A percentile compares a stretch with the other conserved stretches of the same genome.
Conservation (phyloP, 2,797 vertebrate species). For the Spizella passerina region DNA sequence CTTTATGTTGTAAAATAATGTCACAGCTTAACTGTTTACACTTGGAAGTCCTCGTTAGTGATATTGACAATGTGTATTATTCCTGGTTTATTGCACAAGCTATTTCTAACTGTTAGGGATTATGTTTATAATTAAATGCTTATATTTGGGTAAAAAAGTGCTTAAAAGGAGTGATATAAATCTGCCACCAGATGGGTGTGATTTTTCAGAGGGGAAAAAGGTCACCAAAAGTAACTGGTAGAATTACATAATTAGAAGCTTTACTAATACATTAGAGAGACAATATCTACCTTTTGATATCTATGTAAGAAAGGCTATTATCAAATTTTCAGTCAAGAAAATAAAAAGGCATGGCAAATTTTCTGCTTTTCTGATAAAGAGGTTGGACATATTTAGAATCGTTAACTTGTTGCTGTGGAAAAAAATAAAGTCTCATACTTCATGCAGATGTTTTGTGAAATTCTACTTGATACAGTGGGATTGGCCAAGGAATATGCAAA, state of each 20-base stretch:
- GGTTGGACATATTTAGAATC: background rate
- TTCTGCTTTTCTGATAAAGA: background rate
- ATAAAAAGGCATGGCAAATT: background rate
- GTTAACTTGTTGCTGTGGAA: background rate
- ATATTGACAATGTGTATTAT: background rate
- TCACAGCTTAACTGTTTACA: background rate
- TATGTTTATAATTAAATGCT: background rate
- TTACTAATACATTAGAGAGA: background rate
- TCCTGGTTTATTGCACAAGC: background rate
- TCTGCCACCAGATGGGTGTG: background rate
- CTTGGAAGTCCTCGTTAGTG: background rate
- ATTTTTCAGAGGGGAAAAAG: background rate
- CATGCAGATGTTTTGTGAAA: background rate
- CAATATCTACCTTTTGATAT: background rate
- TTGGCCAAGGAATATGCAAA: background rate
- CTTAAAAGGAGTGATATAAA: background rate
- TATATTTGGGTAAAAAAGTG: background rate
- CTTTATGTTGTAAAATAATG: background rate
- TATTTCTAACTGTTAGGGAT: background rate
- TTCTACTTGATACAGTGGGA: background rate
- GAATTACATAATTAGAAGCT: background rate
- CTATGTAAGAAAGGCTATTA: background rate
- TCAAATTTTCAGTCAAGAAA: background rate
- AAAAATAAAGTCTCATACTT: background rate
- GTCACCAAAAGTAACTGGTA: background rate